A percentile compares a stretch with the other conserved stretches of the same genome.
phyloP scores from a whole-genome alignment of 2,888 invertebrate genomes.

The Cordilura impudica region DNA sequence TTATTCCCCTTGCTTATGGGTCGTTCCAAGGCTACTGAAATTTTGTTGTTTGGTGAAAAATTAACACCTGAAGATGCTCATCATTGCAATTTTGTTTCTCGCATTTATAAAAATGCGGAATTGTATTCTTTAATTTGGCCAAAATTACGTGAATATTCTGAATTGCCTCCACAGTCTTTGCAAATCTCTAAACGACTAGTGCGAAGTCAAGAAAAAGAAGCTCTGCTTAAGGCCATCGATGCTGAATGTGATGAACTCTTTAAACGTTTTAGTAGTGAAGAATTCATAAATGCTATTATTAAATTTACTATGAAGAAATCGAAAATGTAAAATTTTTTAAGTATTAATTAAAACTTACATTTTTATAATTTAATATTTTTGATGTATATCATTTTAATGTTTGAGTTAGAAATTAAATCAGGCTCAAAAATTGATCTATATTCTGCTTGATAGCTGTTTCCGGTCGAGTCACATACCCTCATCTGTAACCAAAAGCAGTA shows the following conservation, averaged over 20 bases:
- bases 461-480: no score
- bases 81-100: constrained; percentile 87
- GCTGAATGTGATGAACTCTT: constrained; percentile 84
- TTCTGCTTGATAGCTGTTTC: no score
- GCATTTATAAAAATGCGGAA: constrained; percentile 84
- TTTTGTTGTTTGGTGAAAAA: constrained; percentile 85
- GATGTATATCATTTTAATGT: no score
- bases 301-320: constrained; percentile 69
- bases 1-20: constrained; percentile 92
- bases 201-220: constrained; percentile 80
- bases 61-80: constrained; percentile 89
- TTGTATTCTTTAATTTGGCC: constrained; percentile 82
- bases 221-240: constrained; percentile 83
- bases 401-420: no score
- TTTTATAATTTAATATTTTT: no score
- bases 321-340: constrained; percentile 72
- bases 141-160: constrained; percentile 80
- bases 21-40: constrained; percentile 83
- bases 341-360: no score
- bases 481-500: no score
- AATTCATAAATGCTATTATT: constrained; percentile 81
- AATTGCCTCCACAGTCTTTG: constrained; percentile 81
- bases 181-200: constrained; percentile 85
- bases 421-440: no score
- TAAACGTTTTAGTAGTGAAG: constrained; percentile 83